Conservation (phyloP, 2,888 invertebrate species). For the Lycaena phlaeas region DNA sequence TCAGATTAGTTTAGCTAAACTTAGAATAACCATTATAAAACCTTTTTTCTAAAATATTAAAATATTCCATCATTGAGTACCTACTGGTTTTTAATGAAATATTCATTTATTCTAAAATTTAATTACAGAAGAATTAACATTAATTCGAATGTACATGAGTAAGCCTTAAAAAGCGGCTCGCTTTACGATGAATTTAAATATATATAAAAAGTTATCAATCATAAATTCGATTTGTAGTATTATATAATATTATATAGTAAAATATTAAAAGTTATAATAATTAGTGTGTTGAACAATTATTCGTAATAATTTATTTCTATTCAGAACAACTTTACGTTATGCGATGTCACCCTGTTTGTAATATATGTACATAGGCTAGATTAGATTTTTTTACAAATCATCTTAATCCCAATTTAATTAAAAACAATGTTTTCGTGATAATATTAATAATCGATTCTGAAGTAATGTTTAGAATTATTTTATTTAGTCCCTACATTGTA, state of each 20-base stretch:
- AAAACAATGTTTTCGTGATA: conserved; percentile 8
- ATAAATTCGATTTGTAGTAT: neutral
- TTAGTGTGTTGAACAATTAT: neutral
- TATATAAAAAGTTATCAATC: neutral
- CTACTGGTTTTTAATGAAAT: no score
- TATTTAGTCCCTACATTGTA: conserved; percentile 3
- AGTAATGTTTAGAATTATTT: conserved; percentile 6
- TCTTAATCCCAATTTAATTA: conserved; percentile 22
- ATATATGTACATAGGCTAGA: conserved; percentile 59
- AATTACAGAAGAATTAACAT: no score
- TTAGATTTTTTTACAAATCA: conserved; percentile 51
- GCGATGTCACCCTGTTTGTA: conserved; percentile 33
- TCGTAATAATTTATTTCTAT: neutral
- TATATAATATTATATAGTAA: neutral
- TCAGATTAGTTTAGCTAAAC: no score
- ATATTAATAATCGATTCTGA: no score
- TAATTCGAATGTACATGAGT: neutral
- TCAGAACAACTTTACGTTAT: conserved; percentile 7
- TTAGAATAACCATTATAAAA: no score
- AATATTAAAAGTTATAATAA: neutral
- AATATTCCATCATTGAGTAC: no score
- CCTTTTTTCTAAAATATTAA: no score
- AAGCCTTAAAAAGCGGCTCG: neutral
- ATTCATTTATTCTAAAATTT: no score
- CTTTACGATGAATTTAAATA: neutral